Percentiles rank a stretch among this genome's conserved stretches.
phyloP scores from a whole-genome alignment of 2,888 invertebrate genomes.

The Caenorhabditis angaria region DNA sequence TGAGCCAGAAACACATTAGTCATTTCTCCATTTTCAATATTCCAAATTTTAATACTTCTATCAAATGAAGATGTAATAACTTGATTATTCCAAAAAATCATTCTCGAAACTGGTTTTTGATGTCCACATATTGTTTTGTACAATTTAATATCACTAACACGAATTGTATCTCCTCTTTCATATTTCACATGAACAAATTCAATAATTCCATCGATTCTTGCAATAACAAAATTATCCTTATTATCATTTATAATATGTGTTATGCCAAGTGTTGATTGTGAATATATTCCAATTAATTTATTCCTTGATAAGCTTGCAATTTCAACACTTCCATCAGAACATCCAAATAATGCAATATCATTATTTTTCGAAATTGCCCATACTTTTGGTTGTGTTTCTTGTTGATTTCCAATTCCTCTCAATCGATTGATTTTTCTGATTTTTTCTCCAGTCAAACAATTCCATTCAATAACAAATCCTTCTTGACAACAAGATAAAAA shows the following conservation, averaged over 20 bases:
- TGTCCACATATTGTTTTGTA: slow-evolving; percentile 43
- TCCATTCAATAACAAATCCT: slow-evolving; percentile 12
- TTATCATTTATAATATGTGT: slow-evolving; percentile 34
- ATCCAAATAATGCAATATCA: slow-evolving; percentile 53
- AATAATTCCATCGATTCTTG: slow-evolving; percentile 59
- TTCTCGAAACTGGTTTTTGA: slow-evolving; percentile 49
- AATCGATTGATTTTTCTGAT: slow-evolving; percentile 27
- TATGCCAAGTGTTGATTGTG: slow-evolving; percentile 34
- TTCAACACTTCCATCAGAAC: slow-evolving; percentile 64
- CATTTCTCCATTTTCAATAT: slow-evolving; percentile 43
- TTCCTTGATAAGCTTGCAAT: slow-evolving; percentile 46
- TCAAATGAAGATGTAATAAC: slow-evolving; percentile 40
- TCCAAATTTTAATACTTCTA: slow-evolving; percentile 53
- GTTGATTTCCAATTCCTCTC: slow-evolving; percentile 18
- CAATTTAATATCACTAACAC: slow-evolving; percentile 39
- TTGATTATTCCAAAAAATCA: slow-evolving; percentile 24
- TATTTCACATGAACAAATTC: slow-evolving; percentile 55
- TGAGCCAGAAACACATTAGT: slow-evolving; percentile 58
- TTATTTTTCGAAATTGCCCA: slow-evolving; percentile 46
- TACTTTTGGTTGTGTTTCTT: slow-evolving; percentile 40
- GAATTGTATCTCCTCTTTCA: slow-evolving; percentile 15
- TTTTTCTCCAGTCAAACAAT: slow-evolving; percentile 18
- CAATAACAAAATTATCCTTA: slow-evolving; percentile 47
- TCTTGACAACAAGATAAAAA: slow-evolving; percentile 62
- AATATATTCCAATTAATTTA: slow-evolving; percentile 51